Conservation (phyloP, 2,888 invertebrate genomes). For the Panzeria rudis region DNA sequence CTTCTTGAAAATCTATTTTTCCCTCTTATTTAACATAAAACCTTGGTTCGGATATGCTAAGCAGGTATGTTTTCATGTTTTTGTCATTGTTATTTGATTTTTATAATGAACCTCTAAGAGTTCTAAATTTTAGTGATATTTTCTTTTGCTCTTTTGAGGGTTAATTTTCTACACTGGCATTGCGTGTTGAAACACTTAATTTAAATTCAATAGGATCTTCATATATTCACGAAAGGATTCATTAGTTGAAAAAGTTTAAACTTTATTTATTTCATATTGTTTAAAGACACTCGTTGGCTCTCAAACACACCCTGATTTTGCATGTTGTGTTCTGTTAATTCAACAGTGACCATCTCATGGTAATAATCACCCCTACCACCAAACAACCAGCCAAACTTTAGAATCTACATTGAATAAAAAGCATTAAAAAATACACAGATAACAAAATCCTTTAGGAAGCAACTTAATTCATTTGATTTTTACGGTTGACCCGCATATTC, state of each 20-base stretch:
- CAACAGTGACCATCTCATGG: conserved; percentile 47
- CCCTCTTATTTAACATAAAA: no score
- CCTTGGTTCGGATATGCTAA: no score
- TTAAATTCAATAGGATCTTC: conserved; percentile 65
- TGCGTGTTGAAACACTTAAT: conserved; percentile 65
- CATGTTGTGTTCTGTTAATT: conserved; percentile 48
- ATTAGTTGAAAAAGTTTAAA: conserved; percentile 61
- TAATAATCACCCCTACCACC: conserved; percentile 59
- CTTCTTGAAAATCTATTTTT: no score
- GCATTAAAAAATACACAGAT: conserved; percentile 44
- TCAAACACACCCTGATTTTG: conserved; percentile 70
- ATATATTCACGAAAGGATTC: conserved; percentile 62
- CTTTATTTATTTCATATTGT: conserved; percentile 7
- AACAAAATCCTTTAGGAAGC: conserved; percentile 64
- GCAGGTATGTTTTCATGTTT: no score
- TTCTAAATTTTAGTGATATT: neutral
- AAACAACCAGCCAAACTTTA: neutral
- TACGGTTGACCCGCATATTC: conserved; percentile 72
- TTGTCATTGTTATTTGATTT: no score
- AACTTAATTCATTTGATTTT: conserved; percentile 72
- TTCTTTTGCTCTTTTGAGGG: neutral
- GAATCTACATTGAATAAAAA: conserved; percentile 48
- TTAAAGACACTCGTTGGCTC: conserved; percentile 43
- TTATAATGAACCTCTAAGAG: no score
- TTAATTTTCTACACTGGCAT: conserved; percentile 11